Evolutionary conservation across 2,888 invertebrate genomes (phyloP).

Genomic region (Drosophila neutralis): DNA sequence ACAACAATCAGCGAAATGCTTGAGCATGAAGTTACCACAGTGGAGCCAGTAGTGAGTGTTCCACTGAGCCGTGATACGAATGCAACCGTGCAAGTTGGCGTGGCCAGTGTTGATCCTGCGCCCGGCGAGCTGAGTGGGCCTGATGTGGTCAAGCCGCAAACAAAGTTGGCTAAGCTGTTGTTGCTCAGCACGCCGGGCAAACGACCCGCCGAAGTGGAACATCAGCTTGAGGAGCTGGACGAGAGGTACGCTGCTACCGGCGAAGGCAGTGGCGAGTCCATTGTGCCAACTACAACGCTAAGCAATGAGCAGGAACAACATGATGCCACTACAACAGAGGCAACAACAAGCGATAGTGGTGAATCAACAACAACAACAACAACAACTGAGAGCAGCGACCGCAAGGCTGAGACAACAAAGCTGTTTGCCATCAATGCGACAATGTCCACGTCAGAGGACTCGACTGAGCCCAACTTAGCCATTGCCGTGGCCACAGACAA

Average conservation of each 20-base stretch:
- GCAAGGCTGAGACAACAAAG: conserved; percentile 47
- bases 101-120: conserved; percentile 59
- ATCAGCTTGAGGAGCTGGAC: conserved; percentile 74
- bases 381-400: conserved; percentile 38
- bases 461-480: conserved; percentile 51
- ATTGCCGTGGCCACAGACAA: conserved; percentile 59
- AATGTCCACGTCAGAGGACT: conserved; percentile 40
- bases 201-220: conserved; percentile 66
- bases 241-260: conserved; percentile 54
- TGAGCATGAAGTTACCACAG: conserved; percentile 28
- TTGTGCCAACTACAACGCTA: conserved; percentile 37
- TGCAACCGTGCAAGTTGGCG: conserved; percentile 53
- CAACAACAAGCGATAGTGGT: conserved; percentile 2
- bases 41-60: conserved; percentile 29
- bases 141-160: conserved; percentile 5
- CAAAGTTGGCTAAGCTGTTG: conserved; percentile 71
- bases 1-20: not conserved
- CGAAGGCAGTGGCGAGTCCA: conserved; percentile 37
- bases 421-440: conserved; percentile 70
- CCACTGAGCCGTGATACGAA: conserved; percentile 64
- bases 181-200: conserved; percentile 77
- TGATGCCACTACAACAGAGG: conserved; percentile 38
- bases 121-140: conserved; percentile 39
- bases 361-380: conserved; percentile 7
- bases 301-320: conserved; percentile 14